These are phyloP conservation scores for Thecocarcelia acutangulata DNA, from an alignment of 2,888 invertebrate species.

Conservation along the genomic window DNA sequence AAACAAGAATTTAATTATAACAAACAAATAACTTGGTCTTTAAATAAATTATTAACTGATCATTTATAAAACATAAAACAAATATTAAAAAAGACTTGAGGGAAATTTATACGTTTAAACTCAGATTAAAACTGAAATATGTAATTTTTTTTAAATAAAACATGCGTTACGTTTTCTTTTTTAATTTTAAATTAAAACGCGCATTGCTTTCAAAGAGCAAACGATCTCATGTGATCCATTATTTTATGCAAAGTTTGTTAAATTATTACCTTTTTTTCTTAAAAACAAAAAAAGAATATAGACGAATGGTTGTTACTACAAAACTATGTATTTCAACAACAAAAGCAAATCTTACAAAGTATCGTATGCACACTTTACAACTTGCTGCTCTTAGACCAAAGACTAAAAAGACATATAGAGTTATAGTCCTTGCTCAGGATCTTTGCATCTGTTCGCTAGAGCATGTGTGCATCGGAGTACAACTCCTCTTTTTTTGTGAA, in stretches of 20 bases:
- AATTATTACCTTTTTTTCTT: conserved; percentile 20
- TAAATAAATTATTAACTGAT: conserved; percentile 35
- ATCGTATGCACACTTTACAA: too few species aligned
- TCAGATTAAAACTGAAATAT: conserved; percentile 47
- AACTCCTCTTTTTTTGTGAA: background rate
- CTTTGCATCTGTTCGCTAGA: too few species aligned
- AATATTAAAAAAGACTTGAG: conserved; percentile 51
- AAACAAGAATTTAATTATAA: conserved; percentile 67
- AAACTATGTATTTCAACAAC: conserved; percentile 25
- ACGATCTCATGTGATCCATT: conserved; percentile 71
- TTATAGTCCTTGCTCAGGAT: too few species aligned
- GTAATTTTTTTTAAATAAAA: conserved; percentile 26
- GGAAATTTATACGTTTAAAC: conserved; percentile 66
- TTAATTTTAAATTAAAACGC: conserved; percentile 41
- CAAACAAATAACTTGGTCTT: conserved; percentile 52
- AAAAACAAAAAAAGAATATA: conserved; percentile 11
- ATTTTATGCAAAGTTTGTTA: conserved; percentile 50
- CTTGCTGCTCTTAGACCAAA: too few species aligned
- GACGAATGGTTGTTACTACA: conserved; percentile 62
- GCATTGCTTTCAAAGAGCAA: conserved; percentile 65
- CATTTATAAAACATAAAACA: background rate
- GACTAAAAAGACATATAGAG: too few species aligned
- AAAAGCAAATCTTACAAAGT: too few species aligned
- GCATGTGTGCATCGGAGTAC: too few species aligned
- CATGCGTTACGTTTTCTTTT: conserved; percentile 39